These are phyloP conservation scores for Steromphala cineraria DNA, from an alignment of 2,888 invertebrate species.

Conservation along the genomic window DNA sequence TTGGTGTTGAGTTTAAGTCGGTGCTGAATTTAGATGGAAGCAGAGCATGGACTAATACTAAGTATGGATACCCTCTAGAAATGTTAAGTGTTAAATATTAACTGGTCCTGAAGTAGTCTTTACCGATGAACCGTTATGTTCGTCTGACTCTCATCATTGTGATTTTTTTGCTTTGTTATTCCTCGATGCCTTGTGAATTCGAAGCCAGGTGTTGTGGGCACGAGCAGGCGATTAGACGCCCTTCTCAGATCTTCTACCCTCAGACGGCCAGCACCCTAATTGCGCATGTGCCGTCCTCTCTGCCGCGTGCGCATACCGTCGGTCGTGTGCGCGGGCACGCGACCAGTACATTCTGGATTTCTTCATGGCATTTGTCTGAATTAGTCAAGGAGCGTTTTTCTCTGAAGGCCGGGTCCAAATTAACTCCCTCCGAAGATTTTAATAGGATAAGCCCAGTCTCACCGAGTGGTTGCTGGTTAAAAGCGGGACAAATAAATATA, in stretches of 20 bases:
- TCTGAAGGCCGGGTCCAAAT: conserved; percentile 1
- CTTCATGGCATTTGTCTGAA: conserved; percentile 21
- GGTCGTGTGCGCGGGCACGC: conserved; percentile 26
- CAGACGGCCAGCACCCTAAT: conserved; percentile 16
- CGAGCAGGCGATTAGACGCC: conserved; percentile 7
- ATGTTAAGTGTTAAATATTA: too few relatives aligned
- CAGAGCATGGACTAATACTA: too few relatives aligned
- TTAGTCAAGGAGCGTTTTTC: conserved; percentile 22
- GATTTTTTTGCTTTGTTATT: too few relatives aligned
- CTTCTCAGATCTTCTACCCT: conserved; percentile 1
- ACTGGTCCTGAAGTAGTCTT: too few relatives aligned
- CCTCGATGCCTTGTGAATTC: neutral
- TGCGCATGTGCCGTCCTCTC: conserved; percentile 22
- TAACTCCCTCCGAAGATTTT: conserved; percentile 18
- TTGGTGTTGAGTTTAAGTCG: too few relatives aligned
- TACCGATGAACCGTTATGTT: too few relatives aligned
- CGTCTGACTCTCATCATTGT: too few relatives aligned
- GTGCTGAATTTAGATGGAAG: too few relatives aligned
- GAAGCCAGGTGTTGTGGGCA: conserved; percentile 10
- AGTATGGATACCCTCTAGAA: too few relatives aligned
- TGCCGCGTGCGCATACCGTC: conserved; percentile 22
- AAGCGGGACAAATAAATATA: conserved; percentile 13
- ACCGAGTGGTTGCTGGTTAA: neutral
- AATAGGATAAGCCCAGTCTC: neutral
- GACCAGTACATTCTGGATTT: neutral